These are phyloP conservation scores for Protaetia brevitarsis DNA, from an alignment of 1,140 invertebrate species.

Conservation along the genomic window DNA sequence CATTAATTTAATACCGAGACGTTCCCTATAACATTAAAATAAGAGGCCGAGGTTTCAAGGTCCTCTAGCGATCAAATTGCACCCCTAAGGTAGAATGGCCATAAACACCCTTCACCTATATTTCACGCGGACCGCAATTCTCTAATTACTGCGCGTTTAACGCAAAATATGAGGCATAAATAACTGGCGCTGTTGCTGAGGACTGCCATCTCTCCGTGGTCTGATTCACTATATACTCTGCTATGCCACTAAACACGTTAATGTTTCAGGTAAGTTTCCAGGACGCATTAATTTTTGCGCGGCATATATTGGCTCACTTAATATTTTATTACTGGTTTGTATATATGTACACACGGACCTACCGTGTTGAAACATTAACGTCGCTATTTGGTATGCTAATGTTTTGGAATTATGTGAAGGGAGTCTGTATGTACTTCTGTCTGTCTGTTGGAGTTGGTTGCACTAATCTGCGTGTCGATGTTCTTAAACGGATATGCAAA, in stretches of 20 bases:
- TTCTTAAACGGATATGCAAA: too few relatives aligned
- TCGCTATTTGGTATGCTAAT: constrained; percentile 10
- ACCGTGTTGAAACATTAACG: not conserved
- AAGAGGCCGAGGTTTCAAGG: not conserved
- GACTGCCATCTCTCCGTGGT: constrained; percentile 46
- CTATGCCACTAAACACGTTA: too few relatives aligned
- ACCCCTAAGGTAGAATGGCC: constrained; percentile 33
- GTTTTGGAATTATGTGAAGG: constrained; percentile 6
- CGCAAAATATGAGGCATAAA: constrained; percentile 49
- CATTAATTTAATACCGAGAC: too few relatives aligned
- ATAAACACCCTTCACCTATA: constrained; percentile 46
- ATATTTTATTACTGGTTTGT: not conserved
- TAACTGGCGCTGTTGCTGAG: constrained; percentile 44
- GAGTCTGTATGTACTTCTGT: too few relatives aligned
- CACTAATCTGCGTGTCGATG: too few relatives aligned
- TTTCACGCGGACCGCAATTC: constrained; percentile 48
- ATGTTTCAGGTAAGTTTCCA: constrained; percentile 31
- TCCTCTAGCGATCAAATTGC: not conserved
- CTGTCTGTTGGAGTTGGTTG: too few relatives aligned
- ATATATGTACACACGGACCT: not conserved
- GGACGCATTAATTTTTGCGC: constrained; percentile 17
- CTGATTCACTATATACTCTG: constrained; percentile 47
- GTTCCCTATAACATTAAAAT: too few relatives aligned
- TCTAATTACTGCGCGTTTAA: constrained; percentile 49
- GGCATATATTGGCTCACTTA: constrained; percentile 11